Evolutionary conservation across 2,113 vertebrate species (phyloP).

Genomic region (Tachycineta bicolor): DNA sequence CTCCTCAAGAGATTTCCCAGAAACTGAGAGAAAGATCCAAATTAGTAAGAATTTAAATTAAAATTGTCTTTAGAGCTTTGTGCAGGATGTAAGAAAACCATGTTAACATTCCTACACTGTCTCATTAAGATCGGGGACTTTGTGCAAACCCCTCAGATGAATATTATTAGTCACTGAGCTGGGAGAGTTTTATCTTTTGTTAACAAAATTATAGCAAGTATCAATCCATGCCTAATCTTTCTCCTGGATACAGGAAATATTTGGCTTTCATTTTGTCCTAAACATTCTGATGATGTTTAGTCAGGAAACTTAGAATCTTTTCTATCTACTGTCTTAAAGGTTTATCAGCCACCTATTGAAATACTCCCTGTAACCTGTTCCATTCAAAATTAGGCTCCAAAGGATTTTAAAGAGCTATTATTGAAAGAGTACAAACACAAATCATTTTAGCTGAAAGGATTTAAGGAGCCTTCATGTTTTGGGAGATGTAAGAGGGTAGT

Average conservation of each 20-base stretch:
- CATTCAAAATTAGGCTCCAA: not conserved
- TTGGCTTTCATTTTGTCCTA: not conserved
- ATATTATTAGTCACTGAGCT: not conserved
- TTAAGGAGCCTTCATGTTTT: not conserved
- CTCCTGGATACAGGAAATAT: not conserved
- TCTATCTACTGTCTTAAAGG: not conserved
- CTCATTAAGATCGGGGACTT: not conserved
- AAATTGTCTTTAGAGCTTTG: not conserved
- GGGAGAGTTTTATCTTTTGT: not conserved
- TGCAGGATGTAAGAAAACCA: not conserved
- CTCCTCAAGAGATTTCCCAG: not conserved
- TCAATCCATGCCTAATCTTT: not conserved
- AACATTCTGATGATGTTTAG: not conserved
- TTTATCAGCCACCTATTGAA: not conserved
- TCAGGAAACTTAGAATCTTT: not conserved
- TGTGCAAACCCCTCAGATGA: not conserved
- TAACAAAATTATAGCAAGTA: not conserved
- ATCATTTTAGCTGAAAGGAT: not conserved
- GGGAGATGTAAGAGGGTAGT: not conserved
- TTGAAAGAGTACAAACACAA: not conserved
- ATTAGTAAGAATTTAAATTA: not conserved
- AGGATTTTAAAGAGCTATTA: not conserved
- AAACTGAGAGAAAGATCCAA: not conserved
- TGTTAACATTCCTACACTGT: not conserved
- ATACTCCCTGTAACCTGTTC: not conserved